Evolutionary conservation across 1,140 invertebrate species (phyloP), one percentile per base, ranked within the genome.

Genomic region (Drosophila aff.): DNA sequence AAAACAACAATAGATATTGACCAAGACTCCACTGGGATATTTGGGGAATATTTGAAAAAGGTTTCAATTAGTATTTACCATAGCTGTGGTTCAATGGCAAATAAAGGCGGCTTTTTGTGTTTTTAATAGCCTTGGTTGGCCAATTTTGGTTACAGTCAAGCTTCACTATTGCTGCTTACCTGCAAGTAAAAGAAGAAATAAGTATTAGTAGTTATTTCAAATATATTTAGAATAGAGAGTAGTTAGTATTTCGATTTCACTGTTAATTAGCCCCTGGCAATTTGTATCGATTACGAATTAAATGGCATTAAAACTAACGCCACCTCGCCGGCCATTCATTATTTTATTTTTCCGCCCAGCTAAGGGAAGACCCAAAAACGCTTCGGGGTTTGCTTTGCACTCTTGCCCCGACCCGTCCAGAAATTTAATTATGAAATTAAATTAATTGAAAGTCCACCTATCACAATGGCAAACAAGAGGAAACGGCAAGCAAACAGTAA

Each of bases 371-470:
- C 13, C 18, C 46, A 21, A 57, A 57, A 40, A 16, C 36, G 53
- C 53, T n/a, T 21, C 53, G 3, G 53, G 52, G 21, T 66, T 79
- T 65, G 74, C 58, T 71, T 74, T 80, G 79, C 58, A 38, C 64
- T 67, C 26, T 15, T 55, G 26, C 49, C 79, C 55, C 5, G 9
- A 10, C 9, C 49, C 47, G 52, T 28, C 16, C 18, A 31, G 26
- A 67, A 77, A 77, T 82, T 77, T 52, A 85, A 81, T 85, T 85
- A 86, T 78, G 82, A 75, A 78, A 85, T 86, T 85, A 79, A 85
- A 71, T 80, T 78, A 63, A 85, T 86, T 78, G 79, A 84, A 77
- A 81, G 77, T 72, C 43, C 52, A 53, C 71, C 21, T 49, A 67
- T 53, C 61, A 67, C 43, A 79, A 52, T 49, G 28, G 59, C 49